Base-by-base conservation (phyloP, 2,888 invertebrate species). In the Luperina testacea region DNA sequence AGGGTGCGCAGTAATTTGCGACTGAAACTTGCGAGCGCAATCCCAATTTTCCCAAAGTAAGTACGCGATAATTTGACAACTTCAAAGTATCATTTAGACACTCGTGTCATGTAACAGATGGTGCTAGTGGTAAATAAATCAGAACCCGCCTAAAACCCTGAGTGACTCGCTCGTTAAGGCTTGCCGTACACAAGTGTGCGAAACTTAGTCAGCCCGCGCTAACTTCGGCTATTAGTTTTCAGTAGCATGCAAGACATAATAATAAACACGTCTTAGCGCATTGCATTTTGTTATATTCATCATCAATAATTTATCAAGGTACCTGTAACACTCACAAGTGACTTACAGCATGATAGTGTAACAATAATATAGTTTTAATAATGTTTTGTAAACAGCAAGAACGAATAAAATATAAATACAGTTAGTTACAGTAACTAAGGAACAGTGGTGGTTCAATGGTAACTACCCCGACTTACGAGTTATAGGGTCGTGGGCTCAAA, bases 71-170 rank as follows among this genome's bases (percentile, higher is more conserved):
- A 95, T 96, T 95, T 94, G 95, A 94, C 94, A 94, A 95, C 93
- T 95, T 96, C 93, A 95, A 96, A 95, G 93, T 95, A 93, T 95
- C 94, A 94, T 95, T 95, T 94, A 93, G 92, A 91, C 88, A 91
- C 91, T 91, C 88, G 92, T 93, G 93, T 94, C 92, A 92, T 88
- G 92, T 89, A 94, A 92, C 96, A 95, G 94, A 95, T 95, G 95
- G 92, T 91, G 89, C 92, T 92, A 92, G 93, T 94, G 94, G 92
- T 94, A 94, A 95, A 95, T 94, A 95, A 94, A 95, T 95, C 94
- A 93, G 91, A 89, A 87, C 90, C 87, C 90, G 92, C 90, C 93
- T 93, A 92, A 93, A 94, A 91, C 90, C 91, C 91, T 93, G 94
- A 94, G 94, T 94, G 94, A 93, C 91, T 94, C 83, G 93, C 93